phyloP scores from a whole-genome alignment of 2,888 invertebrate genomes.

The Ceratothoa steindachneri region DNA sequence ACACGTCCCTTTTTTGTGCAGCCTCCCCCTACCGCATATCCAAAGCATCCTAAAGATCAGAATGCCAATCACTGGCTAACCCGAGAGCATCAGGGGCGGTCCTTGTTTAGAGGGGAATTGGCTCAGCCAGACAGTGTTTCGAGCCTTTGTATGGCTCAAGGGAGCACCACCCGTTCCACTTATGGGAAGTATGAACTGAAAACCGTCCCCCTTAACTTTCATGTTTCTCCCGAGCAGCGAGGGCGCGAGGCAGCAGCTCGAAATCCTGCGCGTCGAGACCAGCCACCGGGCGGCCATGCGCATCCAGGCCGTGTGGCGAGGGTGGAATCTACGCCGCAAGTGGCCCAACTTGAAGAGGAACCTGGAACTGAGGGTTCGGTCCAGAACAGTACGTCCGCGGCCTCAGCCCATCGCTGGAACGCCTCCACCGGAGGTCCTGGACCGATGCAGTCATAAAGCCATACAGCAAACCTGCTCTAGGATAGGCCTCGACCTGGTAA shows the following conservation, averaged over 20 bases:
- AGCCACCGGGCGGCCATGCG: constrained; percentile 74
- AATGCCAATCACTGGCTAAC: no score
- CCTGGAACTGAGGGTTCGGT: constrained; percentile 49
- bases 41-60: no score
- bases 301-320: constrained; percentile 79
- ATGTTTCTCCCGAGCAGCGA: constrained; percentile 63
- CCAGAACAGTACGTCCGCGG: constrained; percentile 60
- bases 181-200: no score
- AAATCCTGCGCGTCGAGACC: constrained; percentile 72
- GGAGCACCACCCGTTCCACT: no score
- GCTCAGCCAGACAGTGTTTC: no score
- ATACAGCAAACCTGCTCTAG: constrained; percentile 85
- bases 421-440: constrained; percentile 69
- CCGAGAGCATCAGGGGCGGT: no score
- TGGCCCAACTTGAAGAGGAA: constrained; percentile 61
- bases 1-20: no score
- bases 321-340: constrained; percentile 66
- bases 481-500: constrained; percentile 80
- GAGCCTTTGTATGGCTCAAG: no score
- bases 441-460: constrained; percentile 81
- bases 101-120: no score
- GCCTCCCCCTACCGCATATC: no score
- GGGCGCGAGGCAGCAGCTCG: constrained; percentile 83
- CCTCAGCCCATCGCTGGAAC: constrained; percentile 88
- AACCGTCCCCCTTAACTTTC: no score